A percentile compares a stretch with the other conserved stretches of the same genome.
These are phyloP conservation scores for Aporophyla nigra DNA, from an alignment of 2,888 invertebrate species.

Conservation along the genomic window DNA sequence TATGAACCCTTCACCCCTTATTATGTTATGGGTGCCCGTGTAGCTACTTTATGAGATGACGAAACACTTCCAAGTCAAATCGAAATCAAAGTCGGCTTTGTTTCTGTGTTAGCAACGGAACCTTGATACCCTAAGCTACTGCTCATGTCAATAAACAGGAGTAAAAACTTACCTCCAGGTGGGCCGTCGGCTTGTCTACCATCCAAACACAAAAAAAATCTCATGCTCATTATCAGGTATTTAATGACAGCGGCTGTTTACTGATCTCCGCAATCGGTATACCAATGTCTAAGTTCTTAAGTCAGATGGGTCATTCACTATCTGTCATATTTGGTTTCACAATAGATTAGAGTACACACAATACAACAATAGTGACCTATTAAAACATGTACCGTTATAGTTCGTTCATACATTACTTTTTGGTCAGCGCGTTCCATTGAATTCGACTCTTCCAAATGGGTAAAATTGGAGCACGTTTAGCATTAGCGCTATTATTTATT, in stretches of 20 bases:
- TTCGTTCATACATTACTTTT: slow-evolving; percentile 4
- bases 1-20: no score
- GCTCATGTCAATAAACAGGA: background rate
- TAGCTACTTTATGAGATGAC: background rate
- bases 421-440: slow-evolving; percentile 11
- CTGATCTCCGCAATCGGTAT: slow-evolving; percentile 1
- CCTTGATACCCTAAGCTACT: background rate
- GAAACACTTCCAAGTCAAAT: background rate
- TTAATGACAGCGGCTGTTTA: background rate
- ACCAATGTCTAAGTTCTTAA: slow-evolving; percentile 1
- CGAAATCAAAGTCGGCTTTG: no score
- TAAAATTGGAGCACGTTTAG: background rate
- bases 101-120: background rate
- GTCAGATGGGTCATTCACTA: slow-evolving; percentile 29
- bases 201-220: background rate
- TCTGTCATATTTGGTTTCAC: slow-evolving; percentile 29
- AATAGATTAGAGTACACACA: slow-evolving; percentile 33
- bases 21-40: background rate
- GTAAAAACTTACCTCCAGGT: background rate
- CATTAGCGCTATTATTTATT: background rate
- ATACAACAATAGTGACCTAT: slow-evolving; percentile 42
- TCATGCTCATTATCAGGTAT: background rate
- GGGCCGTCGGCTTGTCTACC: background rate
- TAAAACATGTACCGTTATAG: slow-evolving; percentile 14
- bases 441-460: background rate